Base-by-base conservation (phyloP, 2,113 vertebrate genomes). In the Tenrec ecaudatus region DNA sequence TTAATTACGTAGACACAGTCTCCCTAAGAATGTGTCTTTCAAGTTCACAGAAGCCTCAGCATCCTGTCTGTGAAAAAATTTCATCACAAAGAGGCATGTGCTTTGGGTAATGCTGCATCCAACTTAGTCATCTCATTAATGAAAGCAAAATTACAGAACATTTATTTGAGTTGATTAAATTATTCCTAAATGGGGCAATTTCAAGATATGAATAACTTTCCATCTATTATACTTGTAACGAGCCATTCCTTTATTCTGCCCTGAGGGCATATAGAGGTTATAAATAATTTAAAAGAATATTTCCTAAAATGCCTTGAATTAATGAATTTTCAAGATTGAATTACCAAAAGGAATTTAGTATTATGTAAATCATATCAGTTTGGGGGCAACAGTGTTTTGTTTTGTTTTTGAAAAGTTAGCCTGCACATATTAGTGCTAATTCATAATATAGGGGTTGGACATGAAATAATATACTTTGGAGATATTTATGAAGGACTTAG, bases 111-210 rank as follows among this genome's bases (percentile, higher is more conserved):
- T 71, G 80, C 77, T 82, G 22, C 57, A 57, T 90, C 58, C 86
- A 90, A 86, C 64, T 85, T 64, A 88, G 93, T 79, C 79, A 92
- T 82, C 90, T 94, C 57, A 92, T 84, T 96, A 92, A 95, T 82
- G 82, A 87, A 92, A 93, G 43, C 23, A 76, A 82, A 96, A 91
- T 86, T 79, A 90, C 12, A 92, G 80, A 78, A 85, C 76, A 75
- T 86, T 86, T 96, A 94, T 94, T 95, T 83, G 62, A 95, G 68
- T 90, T 93, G 86, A 96, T 93, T 95, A 93, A 96, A 96, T 96
- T 90, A 95, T 94, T 53, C 53, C 36, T 90, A 95, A 95, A 93
- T 90, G 80, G 77, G 81, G 17, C 43, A 93, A 93, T 93, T 95
- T 96, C 22, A 87, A 93, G 71, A 71, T 89, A 86, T 66, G 83